Conservation (phyloP, 1,140 invertebrate species). For the Rhysida immarginata region DNA sequence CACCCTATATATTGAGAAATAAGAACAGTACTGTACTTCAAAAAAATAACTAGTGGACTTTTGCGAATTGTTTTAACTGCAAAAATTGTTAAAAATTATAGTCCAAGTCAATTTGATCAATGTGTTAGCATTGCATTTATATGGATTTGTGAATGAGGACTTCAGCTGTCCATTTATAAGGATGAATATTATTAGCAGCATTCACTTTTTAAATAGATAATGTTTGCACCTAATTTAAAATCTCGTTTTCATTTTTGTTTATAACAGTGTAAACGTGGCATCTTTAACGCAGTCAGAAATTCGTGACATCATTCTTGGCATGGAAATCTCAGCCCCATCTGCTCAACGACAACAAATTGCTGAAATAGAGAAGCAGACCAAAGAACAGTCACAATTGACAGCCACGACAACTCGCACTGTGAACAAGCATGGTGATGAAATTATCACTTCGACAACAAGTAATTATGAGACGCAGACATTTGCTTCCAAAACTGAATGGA, state of each 20-base stretch:
- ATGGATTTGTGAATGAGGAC: too few species aligned
- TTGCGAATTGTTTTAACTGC: too few species aligned
- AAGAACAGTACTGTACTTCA: too few species aligned
- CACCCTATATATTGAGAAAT: too few species aligned
- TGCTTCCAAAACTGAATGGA: constrained; percentile 97
- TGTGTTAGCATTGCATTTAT: too few species aligned
- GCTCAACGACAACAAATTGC: constrained; percentile 98
- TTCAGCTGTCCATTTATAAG: too few species aligned
- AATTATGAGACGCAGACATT: constrained; percentile 98
- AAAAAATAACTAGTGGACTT: too few species aligned
- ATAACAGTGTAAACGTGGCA: constrained; percentile 79
- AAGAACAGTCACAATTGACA: constrained; percentile 95
- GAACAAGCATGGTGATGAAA: constrained; percentile 99
- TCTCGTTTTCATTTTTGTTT: constrained; percentile 14
- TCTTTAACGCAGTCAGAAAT: constrained; percentile 98
- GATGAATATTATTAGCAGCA: too few species aligned
- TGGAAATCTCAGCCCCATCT: constrained; percentile 98
- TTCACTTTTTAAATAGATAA: too few species aligned
- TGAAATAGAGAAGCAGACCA: constrained; percentile 99
- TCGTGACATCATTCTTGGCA: constrained; percentile 96
- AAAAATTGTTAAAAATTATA: too few species aligned
- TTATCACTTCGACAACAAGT: constrained; percentile 95
- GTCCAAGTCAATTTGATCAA: too few species aligned
- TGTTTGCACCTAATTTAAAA: too few species aligned
- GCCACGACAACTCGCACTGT: constrained; percentile 95